Base-by-base conservation (phyloP, 1,140 invertebrate genomes). In the Latrodectus geometricus region DNA sequence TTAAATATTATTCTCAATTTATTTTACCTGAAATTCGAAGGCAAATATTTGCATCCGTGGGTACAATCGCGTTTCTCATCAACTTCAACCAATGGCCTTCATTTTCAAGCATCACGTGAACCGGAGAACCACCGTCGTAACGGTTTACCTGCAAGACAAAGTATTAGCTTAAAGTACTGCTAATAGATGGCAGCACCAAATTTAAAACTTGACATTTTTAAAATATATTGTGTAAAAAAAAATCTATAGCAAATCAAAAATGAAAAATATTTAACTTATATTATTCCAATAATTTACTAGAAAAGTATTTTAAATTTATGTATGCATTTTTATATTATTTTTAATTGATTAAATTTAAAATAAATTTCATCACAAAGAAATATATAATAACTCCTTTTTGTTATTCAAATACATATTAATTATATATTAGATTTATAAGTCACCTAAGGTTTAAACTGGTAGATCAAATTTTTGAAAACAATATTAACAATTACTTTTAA, bases 51-150 rank as follows among this genome's bases (percentile, higher is more conserved):
- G 85, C 85, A 65, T 87, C 85, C 54, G 85, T 79, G 76, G 85
- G 76, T 79, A 80, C n/a, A 35, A 50, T 74, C 66, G 85, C 76
- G 17, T 49, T 87, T 80, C 85, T 79, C 76, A 87, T 87, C 49
- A 87, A 70, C 50, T 87, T 87, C 49, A 87, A 80, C 85, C 85
- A 87, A 80, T 87, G 76, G 69, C 85, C 85, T 23, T 87, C 85
- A 87, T 87, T 61, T 52, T 87, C 85, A 74, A 87, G 68, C 85
- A 87, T 87, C 76, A 87, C 85, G 76, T 87, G 85, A 61, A 79
- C 70, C 52, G 76, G 77, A 80, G 85, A 73, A 66, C 85, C 85
- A 68, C 77, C 72, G 54, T 87, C 77, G 69, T 56, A 87, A 74
- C 85, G 77, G 69, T 68, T 80, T n/a, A 87, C 69, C 85, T 87